Conservation (phyloP, 2,113 vertebrate genomes). For the Coptodon bakossiorum region DNA sequence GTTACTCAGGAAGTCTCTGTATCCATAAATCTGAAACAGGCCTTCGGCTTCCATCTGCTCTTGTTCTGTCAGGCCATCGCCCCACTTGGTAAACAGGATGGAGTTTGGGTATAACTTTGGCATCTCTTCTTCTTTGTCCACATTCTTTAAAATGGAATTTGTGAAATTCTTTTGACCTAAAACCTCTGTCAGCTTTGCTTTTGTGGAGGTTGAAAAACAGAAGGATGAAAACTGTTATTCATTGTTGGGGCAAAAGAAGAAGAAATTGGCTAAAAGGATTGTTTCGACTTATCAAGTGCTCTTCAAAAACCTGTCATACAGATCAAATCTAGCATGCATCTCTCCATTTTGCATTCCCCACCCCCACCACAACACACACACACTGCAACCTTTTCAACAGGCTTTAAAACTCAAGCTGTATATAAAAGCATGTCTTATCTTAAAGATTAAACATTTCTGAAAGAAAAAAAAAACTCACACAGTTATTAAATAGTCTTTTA, state of each 20-base stretch:
- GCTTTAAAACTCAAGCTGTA: background rate
- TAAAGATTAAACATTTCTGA: background rate
- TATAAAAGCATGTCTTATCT: background rate
- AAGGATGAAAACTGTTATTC: background rate
- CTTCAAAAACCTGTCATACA: background rate
- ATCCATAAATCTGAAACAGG: constrained; percentile 57
- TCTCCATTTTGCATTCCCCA: background rate
- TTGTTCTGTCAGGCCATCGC: constrained; percentile 28
- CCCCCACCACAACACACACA: background rate
- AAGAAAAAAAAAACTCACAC: background rate
- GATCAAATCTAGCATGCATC: background rate
- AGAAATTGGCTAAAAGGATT: background rate
- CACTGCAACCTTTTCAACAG: background rate
- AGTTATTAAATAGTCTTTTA: background rate
- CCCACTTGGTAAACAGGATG: constrained; percentile 51
- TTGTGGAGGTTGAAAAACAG: background rate
- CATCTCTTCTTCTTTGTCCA: background rate
- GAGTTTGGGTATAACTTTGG: constrained; percentile 52
- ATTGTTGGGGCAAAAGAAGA: background rate
- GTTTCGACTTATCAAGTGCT: background rate
- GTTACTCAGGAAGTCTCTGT: constrained; percentile 65
- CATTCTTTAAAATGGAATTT: background rate
- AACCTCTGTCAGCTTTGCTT: constrained; percentile 17
- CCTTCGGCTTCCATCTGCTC: constrained; percentile 49
- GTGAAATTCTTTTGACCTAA: background rate